phyloP scores from a whole-genome alignment of 2,888 invertebrate genomes.

The Chrysolina oricalcia region DNA sequence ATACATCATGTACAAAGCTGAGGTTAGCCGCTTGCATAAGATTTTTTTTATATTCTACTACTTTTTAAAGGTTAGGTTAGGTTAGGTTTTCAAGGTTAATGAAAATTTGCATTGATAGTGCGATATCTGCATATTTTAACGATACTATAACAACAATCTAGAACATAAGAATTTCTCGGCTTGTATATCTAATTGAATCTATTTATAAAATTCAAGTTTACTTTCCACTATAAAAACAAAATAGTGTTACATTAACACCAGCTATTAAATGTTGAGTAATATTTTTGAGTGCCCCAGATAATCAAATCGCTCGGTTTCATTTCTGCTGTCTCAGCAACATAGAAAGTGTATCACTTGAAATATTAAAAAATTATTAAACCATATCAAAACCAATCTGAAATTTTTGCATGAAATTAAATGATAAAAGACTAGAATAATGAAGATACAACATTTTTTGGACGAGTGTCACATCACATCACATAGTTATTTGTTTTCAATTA shows the following conservation, averaged over 20 bases:
- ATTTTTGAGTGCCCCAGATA: background rate
- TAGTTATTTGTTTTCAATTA: no score
- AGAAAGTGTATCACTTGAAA: no score
- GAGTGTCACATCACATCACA: no score
- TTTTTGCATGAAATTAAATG: no score
- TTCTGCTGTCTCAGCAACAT: no score
- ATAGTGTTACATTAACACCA: background rate
- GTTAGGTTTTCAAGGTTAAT: conserved; percentile 6
- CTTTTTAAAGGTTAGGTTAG: no score
- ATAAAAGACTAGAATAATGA: no score
- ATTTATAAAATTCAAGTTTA: conserved; percentile 15
- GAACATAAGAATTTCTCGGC: conserved; percentile 4
- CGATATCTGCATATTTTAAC: background rate
- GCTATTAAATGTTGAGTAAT: conserved; percentile 1
- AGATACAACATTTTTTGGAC: no score
- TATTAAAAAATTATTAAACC: no score
- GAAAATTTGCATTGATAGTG: background rate
- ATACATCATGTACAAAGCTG: background rate
- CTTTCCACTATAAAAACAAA: conserved; percentile 15
- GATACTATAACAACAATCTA: background rate
- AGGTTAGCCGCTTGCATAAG: background rate
- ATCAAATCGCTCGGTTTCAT: background rate
- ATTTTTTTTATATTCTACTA: background rate
- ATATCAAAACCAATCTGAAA: no score
- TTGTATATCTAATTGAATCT: background rate